Evolutionary conservation across 2,888 invertebrate species (phyloP).

Genomic region (Volucella zonaria): DNA sequence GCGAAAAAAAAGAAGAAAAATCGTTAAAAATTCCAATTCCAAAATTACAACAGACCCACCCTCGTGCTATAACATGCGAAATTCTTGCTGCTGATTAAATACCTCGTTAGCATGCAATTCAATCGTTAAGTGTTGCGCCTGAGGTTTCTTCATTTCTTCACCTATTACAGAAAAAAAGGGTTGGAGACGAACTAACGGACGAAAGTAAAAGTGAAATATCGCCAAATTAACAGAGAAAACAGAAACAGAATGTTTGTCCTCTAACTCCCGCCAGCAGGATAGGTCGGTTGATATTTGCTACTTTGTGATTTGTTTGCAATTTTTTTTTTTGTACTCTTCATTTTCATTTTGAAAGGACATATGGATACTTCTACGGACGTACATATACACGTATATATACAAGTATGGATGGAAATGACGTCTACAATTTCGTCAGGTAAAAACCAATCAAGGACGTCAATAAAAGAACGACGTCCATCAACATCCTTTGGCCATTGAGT

Average conservation of each 20-base stretch:
- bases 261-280: conserved; percentile 16
- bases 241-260: conserved; percentile 23
- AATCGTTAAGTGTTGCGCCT: conserved; percentile 74
- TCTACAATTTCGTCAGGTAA: conserved; percentile 77
- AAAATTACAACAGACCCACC: conserved; percentile 60
- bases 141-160: conserved; percentile 58
- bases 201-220: conserved; percentile 72
- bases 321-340: conserved; percentile 23
- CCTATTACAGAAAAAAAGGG: conserved; percentile 42
- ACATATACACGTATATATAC: conserved; percentile 5
- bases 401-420: conserved; percentile 59
- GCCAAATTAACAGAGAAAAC: conserved; percentile 58
- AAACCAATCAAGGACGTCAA: conserved; percentile 83
- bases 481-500: conserved; percentile 70
- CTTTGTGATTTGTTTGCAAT: conserved; percentile 62
- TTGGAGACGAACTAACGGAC: conserved; percentile 8
- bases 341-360: background rate
- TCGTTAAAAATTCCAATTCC: conserved; percentile 54
- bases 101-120: conserved; percentile 74
- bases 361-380: background rate
- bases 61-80: conserved; percentile 41
- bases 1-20: background rate
- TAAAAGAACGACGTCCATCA: conserved; percentile 82
- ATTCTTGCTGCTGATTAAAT: conserved; percentile 70
- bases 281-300: conserved; percentile 64